Evolutionary conservation across 2,797 vertebrate genomes (phyloP).

Genomic region (Pantherophis alleghaniensis): DNA sequence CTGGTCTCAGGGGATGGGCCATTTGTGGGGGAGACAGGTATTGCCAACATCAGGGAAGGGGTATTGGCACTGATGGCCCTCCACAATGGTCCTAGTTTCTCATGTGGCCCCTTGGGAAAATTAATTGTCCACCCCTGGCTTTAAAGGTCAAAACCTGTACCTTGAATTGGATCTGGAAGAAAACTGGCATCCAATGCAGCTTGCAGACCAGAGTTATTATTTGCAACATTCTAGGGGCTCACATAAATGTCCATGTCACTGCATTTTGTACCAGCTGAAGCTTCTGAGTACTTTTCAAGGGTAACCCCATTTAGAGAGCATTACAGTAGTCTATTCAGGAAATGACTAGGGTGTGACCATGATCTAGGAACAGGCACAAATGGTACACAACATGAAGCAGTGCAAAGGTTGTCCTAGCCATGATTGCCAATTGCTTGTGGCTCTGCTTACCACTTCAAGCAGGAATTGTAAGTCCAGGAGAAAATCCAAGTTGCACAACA

Average conservation of each 20-base stretch:
- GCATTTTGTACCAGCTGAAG: background rate
- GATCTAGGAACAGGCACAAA: background rate
- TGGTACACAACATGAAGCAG: background rate
- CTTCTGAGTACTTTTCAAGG: background rate
- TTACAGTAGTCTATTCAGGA: background rate
- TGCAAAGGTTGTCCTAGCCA: background rate
- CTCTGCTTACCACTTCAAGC: background rate
- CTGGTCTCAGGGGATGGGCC: background rate
- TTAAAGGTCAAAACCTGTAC: background rate
- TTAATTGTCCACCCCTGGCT: background rate
- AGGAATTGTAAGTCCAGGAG: background rate
- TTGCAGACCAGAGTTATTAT: background rate
- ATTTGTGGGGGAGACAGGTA: background rate
- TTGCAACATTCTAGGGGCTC: background rate
- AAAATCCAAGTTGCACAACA: background rate
- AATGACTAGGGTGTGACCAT: background rate
- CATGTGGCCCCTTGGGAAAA: background rate
- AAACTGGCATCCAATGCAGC: background rate
- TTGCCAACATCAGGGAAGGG: background rate
- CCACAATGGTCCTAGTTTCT: background rate
- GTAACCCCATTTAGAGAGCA: background rate
- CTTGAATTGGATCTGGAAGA: background rate
- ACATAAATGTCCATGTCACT: background rate
- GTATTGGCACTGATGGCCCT: background rate
- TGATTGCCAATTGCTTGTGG: background rate